Evolutionary conservation across 2,888 invertebrate species (phyloP).

Genomic region (Netelia melanura): DNA sequence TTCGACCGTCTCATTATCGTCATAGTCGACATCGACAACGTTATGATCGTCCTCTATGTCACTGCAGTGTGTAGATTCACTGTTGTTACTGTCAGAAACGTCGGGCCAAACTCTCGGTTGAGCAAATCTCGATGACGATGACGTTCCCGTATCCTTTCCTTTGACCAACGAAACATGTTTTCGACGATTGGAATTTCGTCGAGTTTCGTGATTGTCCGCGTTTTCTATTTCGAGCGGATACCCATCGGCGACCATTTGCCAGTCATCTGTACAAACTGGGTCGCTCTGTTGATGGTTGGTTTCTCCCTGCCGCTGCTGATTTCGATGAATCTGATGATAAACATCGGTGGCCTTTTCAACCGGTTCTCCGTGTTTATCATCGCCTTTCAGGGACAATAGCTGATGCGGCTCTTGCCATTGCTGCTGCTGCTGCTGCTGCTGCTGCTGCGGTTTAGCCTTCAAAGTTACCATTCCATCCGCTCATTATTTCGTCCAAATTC

Average conservation of each 20-base stretch:
- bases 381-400: not conserved
- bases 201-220: not conserved
- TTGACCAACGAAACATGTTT: not conserved
- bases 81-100: constrained; percentile 13
- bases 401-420: constrained; percentile 44
- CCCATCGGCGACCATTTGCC: constrained; percentile 2
- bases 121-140: not conserved
- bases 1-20: constrained; percentile 50
- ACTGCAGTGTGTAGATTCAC: constrained; percentile 74
- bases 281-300: not conserved
- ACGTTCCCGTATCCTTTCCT: not conserved
- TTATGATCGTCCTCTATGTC: constrained; percentile 71
- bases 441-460: constrained; percentile 51
- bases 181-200: not conserved
- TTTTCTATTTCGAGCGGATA: not conserved
- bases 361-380: not conserved
- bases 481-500: constrained; percentile 60
- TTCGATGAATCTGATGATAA: constrained; percentile 39
- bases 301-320: constrained; percentile 8
- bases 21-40: constrained; percentile 41
- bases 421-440: constrained; percentile 26
- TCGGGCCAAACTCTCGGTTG: constrained; percentile 18
- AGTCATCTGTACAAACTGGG: not conserved
- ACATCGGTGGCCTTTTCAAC: not conserved
- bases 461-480: constrained; percentile 69